A percentile compares a stretch with the other conserved stretches of the same genome.
Conservation (phyloP, 2,888 invertebrate genomes). For the Philopedon plagiatum region DNA sequence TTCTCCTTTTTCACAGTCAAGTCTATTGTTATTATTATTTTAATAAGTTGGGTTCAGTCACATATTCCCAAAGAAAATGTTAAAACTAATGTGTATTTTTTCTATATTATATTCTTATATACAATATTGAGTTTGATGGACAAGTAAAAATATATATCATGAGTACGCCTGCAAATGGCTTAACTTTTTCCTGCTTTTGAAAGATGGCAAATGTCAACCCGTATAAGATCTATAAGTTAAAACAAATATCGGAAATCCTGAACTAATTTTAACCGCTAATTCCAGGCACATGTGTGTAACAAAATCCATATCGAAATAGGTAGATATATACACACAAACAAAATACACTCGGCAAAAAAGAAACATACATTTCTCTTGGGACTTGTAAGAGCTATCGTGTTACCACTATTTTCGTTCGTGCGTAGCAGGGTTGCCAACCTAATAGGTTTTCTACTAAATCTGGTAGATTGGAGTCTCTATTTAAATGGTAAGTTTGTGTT, state of each 20-base stretch:
- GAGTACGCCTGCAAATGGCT: background rate
- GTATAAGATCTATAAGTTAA: background rate
- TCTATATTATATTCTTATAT: too few species aligned
- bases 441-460: too few species aligned
- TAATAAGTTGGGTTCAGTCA: too few species aligned
- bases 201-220: background rate
- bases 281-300: slow-evolving; percentile 24
- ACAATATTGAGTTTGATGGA: too few species aligned
- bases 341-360: slow-evolving; percentile 31
- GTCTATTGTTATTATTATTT: too few species aligned
- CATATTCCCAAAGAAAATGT: too few species aligned
- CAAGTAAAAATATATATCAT: too few species aligned
- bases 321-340: slow-evolving; percentile 28
- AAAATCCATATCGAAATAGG: slow-evolving; percentile 28
- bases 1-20: too few species aligned
- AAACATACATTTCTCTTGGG: slow-evolving; percentile 19
- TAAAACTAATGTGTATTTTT: too few species aligned
- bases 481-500: too few species aligned
- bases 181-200: background rate
- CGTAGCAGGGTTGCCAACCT: too few species aligned
- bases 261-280: slow-evolving; percentile 25
- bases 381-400: slow-evolving; percentile 21
- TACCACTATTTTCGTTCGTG: slow-evolving; percentile 23
- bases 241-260: slow-evolving; percentile 28
- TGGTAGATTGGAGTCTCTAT: too few species aligned